A percentile compares a stretch with the other conserved stretches of the same genome.
Conservation (phyloP, 2,797 vertebrate genomes). For the Mus minutoides region DNA sequence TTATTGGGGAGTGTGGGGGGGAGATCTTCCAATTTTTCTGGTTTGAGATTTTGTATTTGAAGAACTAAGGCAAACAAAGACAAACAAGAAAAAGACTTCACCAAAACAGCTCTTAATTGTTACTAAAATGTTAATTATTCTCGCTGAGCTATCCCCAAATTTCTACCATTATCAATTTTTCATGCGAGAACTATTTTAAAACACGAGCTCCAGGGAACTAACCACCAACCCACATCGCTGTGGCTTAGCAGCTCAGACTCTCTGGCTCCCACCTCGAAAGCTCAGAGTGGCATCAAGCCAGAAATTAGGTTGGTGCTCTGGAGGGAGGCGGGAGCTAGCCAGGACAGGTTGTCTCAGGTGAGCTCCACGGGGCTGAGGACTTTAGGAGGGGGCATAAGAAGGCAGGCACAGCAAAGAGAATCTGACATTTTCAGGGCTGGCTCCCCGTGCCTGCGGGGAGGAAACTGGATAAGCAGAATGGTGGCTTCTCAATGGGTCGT, state of each 20-base stretch:
- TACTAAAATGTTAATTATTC: slow-evolving; percentile 1
- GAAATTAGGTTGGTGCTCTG: accelerated
- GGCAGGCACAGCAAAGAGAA: not conserved
- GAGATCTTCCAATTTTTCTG: not conserved
- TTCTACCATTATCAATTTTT: not conserved
- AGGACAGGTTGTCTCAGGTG: not conserved
- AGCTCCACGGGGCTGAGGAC: not conserved
- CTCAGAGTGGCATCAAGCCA: not conserved
- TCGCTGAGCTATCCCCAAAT: not conserved
- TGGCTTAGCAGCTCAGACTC: not conserved
- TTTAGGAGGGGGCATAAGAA: not conserved
- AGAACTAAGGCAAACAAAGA: slow-evolving; percentile 22
- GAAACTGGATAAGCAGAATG: not conserved
- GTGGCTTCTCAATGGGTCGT: not conserved
- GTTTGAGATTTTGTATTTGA: slow-evolving; percentile 55
- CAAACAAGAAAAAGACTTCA: not conserved
- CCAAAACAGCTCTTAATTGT: not conserved
- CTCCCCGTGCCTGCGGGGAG: not conserved
- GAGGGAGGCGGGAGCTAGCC: not conserved
- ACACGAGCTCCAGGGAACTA: not conserved
- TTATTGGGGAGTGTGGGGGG: not conserved
- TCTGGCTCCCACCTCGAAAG: not conserved
- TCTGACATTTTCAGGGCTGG: not conserved
- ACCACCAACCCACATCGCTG: not conserved
- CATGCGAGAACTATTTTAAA: not conserved